A percentile compares a stretch with the other conserved stretches of the same genome.
Conservation (phyloP, 2,113 vertebrate species). For the Sapayoa aenigma region DNA sequence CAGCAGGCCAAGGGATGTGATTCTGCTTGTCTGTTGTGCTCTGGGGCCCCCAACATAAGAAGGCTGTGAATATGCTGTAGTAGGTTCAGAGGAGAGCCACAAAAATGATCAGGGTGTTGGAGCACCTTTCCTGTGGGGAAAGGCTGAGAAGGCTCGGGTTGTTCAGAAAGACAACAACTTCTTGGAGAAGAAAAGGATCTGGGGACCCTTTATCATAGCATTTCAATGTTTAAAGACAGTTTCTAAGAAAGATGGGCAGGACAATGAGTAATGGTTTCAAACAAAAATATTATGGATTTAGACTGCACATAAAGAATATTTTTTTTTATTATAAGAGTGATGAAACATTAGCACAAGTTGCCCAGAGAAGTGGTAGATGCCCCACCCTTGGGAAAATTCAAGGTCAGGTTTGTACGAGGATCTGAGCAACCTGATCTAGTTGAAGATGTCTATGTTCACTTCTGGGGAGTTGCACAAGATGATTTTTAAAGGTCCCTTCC, state of each 20-base stretch:
- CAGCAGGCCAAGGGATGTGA: neutral
- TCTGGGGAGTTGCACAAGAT: neutral
- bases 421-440: neutral
- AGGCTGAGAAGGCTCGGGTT: neutral
- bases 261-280: neutral
- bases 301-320: neutral
- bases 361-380: neutral
- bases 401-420: neutral
- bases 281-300: neutral
- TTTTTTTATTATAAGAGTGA: neutral
- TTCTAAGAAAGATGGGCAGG: no score
- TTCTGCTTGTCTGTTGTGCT: neutral
- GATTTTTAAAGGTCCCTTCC: neutral
- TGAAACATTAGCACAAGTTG: neutral
- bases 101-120: neutral
- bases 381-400: neutral
- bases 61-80: neutral
- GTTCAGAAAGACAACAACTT: no score
- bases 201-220: no score
- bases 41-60: neutral
- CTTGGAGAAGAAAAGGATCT: neutral
- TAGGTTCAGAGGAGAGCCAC: neutral
- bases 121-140: neutral
- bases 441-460: neutral
- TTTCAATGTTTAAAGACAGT: no score